phyloP scores from a whole-genome alignment of 2,888 invertebrate species.

The Furcula furcula region DNA sequence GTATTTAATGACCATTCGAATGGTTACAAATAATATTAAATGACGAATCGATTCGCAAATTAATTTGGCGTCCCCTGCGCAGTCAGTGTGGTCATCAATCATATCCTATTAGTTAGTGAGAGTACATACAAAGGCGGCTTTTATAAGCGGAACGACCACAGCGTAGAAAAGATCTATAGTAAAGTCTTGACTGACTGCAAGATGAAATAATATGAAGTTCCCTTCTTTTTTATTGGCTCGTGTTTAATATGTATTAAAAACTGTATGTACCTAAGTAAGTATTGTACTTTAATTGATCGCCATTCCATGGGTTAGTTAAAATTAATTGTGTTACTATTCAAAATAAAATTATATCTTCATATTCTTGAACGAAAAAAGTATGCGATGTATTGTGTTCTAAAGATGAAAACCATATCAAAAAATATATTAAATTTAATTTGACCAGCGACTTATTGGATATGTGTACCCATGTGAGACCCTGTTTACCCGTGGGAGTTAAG shows the following conservation, averaged over 20 bases:
- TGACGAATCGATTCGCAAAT: constrained; percentile 60
- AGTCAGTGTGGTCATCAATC: constrained; percentile 50
- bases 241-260: background rate
- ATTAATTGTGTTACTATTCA: constrained; percentile 35
- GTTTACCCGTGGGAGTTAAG: no score
- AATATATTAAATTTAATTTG: no score
- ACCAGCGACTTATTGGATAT: no score
- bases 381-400: no score
- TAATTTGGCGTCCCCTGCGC: constrained; percentile 48
- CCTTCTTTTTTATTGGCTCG: constrained; percentile 2
- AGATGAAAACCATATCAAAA: no score
- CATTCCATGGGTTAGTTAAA: constrained; percentile 27
- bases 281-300: constrained; percentile 31
- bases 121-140: constrained; percentile 12
- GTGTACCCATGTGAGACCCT: no score
- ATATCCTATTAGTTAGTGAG: constrained; percentile 33
- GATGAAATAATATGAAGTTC: constrained; percentile 1
- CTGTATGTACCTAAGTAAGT: constrained; percentile 10
- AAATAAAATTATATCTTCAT: constrained; percentile 14
- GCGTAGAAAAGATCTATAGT: constrained; percentile 7
- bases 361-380: no score
- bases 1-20: constrained; percentile 46
- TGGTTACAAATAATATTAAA: constrained; percentile 44
- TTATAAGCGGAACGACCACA: constrained; percentile 12
- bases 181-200: constrained; percentile 8